Base-by-base conservation (phyloP, 2,888 invertebrate species). In the Junonia oenone region DNA sequence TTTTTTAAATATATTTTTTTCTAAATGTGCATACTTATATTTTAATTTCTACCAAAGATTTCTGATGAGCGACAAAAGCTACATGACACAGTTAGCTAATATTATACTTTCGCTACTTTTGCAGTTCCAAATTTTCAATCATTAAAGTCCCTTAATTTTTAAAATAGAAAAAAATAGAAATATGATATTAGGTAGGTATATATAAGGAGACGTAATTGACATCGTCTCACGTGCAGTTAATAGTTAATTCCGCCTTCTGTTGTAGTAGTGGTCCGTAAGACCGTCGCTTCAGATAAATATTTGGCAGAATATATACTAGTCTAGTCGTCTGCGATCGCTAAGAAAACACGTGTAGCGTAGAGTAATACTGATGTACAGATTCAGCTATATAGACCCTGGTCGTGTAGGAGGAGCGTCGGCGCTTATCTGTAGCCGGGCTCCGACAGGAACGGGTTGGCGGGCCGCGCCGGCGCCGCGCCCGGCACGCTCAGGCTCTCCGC, bases 401-500 rank as follows among this genome's bases (percentile, higher is more conserved):
- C 9, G 17, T n/a, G 48, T 29, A 22, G 29, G 45, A 45, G 27
- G 56, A 9, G 58, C 11, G 45, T 50, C 14, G 47, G 33, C 62
- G 75, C 63, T 71, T 83, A 83, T 75, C 84, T 78, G 74, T 75
- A 78, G 65, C 70, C 65, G 61, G 77, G 76, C 53, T 56, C 61
- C 40, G 67, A 58, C 63, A 85, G 71, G 78, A 87, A 84, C 43
- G 85, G 85, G 75, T 85, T 86, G 67, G 68, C 62, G 57, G 76
- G 57, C 73, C 76, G 64, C 72, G 69, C 54, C 69, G 68, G 59
- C 33, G 76, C 70, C 62, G 78, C 78, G 11, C 87, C 85, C 67
- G 88, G 87, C 71, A 88, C 87, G 68, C 75, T 72, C 67, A 88
- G 75, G 74, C 78, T 83, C 60, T 84, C 87, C 45, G 76, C 84